Evolutionary conservation across 2,113 vertebrate genomes (phyloP).

Genomic region (Athene cunicularia): DNA sequence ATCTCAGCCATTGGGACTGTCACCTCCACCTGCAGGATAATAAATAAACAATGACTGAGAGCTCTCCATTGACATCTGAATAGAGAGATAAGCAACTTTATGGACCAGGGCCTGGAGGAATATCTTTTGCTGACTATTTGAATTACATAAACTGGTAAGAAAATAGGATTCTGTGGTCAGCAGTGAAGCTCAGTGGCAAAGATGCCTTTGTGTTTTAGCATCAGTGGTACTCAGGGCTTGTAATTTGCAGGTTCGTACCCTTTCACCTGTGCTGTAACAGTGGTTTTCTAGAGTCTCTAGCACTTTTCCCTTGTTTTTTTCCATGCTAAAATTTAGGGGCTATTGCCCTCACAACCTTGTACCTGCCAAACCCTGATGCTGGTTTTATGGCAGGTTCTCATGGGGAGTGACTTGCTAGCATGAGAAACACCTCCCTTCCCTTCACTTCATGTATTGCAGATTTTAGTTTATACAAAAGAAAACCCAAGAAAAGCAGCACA

Average conservation of each 20-base stretch:
- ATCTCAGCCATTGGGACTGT: neutral
- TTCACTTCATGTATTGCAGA: neutral
- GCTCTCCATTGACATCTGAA: neutral
- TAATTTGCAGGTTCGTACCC: neutral
- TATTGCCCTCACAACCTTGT: neutral
- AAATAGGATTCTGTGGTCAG: neutral
- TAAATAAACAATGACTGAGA: neutral
- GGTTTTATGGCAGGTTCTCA: neutral
- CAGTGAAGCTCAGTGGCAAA: neutral
- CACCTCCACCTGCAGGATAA: neutral
- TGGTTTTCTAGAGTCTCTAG: neutral
- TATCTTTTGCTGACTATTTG: neutral
- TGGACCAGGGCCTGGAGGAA: neutral
- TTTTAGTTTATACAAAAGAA: neutral
- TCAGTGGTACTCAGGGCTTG: neutral
- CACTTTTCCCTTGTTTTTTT: neutral
- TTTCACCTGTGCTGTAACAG: neutral
- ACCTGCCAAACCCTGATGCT: neutral
- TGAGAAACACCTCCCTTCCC: neutral
- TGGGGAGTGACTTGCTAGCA: fast-evolving
- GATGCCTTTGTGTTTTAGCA: neutral
- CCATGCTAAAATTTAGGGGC: neutral
- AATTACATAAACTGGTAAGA: neutral
- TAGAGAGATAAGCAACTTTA: neutral
- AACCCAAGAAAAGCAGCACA: neutral